Base-by-base conservation (phyloP, 2,797 vertebrate genomes). In the Ispidina picta region DNA sequence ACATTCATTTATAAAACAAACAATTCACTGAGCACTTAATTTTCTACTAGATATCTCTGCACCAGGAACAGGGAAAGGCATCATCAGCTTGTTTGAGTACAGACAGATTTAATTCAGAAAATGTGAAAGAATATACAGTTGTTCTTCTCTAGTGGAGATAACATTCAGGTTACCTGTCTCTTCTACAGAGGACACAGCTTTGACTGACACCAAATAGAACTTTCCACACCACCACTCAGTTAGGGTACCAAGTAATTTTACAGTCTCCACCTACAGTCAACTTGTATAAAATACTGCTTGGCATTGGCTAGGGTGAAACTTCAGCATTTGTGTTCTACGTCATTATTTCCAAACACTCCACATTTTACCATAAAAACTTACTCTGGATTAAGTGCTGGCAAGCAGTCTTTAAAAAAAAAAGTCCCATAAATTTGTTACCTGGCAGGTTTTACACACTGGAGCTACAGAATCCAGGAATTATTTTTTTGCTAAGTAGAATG, bases 341-440 rank as follows among this genome's bases (percentile, higher is more conserved):
- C 70, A 63, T 44, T 81, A 82, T 84, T 95, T 94, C 87, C 83
- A 92, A 94, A 82, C 16, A 62, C 33, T 69, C 37, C 82, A 62
- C 74, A 87, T 39, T 85, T 49, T 73, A 82, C 93, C 41, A 79
- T 55, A 88, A 93, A 92, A 90, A 68, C 23, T 85, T 86, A 52
- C 29, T 80, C 68, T 83, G 48, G 37, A 80, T 58, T 86, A 72
- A 83, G 39, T 62, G 52, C 62, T 87, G 76, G 64, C 75, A 93
- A 91, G 29, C 2, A 83, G 44, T 22, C 55, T 58, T 60, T 2
- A 26, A 16, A 54, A 66, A 39, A 60, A 22, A 55, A 55, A 44
- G 2, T 22, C 25, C 26, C 5, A 1, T 43, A 88, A 86, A 89
- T 14, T 23, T 10, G 0, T 60, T 64, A 74, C 37, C 26, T 94